Evolutionary conservation across 2,888 invertebrate species (phyloP).

Genomic region (Pseudococcus viburni): DNA sequence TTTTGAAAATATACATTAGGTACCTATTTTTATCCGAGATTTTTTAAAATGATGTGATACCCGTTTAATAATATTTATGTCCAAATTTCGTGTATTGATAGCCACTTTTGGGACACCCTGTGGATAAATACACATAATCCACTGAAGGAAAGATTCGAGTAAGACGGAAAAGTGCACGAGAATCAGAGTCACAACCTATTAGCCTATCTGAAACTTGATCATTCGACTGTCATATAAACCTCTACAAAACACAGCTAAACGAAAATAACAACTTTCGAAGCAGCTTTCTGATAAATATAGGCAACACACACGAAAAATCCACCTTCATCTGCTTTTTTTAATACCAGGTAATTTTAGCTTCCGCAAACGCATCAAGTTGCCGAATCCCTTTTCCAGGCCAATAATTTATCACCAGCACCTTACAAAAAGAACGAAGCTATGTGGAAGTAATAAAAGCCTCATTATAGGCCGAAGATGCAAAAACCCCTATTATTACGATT

Average conservation of each 20-base stretch:
- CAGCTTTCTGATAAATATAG: neutral
- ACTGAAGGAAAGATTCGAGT: neutral
- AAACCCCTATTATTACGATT: neutral
- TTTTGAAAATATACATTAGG: too few species aligned
- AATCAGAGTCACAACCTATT: neutral
- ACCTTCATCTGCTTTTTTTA: neutral
- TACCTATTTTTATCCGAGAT: too few species aligned
- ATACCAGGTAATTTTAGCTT: neutral
- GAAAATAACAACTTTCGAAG: neutral
- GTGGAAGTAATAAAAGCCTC: neutral
- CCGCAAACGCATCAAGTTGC: conserved; percentile 14
- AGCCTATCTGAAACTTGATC: neutral
- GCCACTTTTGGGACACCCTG: too few species aligned
- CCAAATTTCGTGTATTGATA: too few species aligned
- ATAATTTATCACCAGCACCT: neutral
- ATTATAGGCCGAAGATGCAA: neutral
- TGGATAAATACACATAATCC: too few species aligned
- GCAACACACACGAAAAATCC: neutral
- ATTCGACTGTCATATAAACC: neutral
- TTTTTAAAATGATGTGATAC: too few species aligned
- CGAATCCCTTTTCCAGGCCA: neutral
- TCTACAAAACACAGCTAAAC: neutral
- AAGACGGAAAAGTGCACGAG: neutral
- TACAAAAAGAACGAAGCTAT: neutral
- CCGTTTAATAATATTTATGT: too few species aligned